Evolutionary conservation across 2,888 invertebrate genomes (phyloP).

Genomic region (Zaprionus obscuricornis): DNA sequence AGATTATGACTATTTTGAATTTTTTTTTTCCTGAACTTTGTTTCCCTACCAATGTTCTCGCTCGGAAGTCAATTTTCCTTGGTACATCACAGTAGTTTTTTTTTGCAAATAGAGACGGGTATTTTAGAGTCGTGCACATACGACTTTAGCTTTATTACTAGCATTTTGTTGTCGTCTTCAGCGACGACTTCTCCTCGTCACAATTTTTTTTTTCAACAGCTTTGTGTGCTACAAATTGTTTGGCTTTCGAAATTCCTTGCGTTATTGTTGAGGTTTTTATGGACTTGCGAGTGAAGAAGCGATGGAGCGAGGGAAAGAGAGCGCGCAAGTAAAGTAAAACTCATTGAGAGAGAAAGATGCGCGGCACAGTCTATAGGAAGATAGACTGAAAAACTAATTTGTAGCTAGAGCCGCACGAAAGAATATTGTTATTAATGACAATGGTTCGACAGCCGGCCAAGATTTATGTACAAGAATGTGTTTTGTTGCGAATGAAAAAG

Average conservation of each 20-base stretch:
- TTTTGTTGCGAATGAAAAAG: constrained; percentile 4
- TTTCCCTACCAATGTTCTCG: too few relatives aligned
- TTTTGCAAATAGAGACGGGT: too few relatives aligned
- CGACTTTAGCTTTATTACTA: too few relatives aligned
- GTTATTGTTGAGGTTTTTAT: constrained; percentile 72
- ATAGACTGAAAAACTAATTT: constrained; percentile 71
- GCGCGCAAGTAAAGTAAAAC: constrained; percentile 26
- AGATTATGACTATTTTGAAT: too few relatives aligned
- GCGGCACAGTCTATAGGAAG: constrained; percentile 18
- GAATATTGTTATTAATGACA: constrained; percentile 74
- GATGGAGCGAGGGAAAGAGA: not conserved
- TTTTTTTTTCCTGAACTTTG: too few relatives aligned
- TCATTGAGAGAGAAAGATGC: constrained; percentile 25
- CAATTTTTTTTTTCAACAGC: too few relatives aligned
- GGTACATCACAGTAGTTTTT: too few relatives aligned
- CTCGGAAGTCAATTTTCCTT: too few relatives aligned
- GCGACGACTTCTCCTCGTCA: too few relatives aligned
- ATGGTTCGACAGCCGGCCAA: constrained; percentile 37
- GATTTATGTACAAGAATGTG: constrained; percentile 44
- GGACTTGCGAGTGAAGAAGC: constrained; percentile 39
- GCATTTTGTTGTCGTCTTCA: too few relatives aligned
- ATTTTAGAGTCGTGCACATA: too few relatives aligned
- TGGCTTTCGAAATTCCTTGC: constrained; percentile 68
- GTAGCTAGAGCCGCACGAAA: constrained; percentile 50
- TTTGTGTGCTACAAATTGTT: constrained; percentile 74